A percentile compares a stretch with the other conserved stretches of the same genome.
Conservation (phyloP, 2,888 invertebrate genomes). For the Chrysina gloriosa region DNA sequence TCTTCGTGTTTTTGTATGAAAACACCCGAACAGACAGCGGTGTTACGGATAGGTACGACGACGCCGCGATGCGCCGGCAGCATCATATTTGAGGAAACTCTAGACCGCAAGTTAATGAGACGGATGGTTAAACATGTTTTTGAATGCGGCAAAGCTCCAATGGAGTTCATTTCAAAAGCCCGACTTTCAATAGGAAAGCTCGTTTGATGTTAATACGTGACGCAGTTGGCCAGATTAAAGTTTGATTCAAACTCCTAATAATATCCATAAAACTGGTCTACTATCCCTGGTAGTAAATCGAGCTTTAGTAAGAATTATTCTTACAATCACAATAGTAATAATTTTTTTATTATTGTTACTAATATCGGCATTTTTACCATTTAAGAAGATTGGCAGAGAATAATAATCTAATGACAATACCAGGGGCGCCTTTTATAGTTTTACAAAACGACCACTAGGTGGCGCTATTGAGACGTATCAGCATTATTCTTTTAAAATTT, state of each 20-base stretch:
- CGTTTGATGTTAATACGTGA: conserved; percentile 65
- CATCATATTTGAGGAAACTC: conserved; percentile 59
- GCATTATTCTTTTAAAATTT: no score
- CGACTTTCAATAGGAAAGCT: conserved; percentile 59
- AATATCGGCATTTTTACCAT: no score
- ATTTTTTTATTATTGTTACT: no score
- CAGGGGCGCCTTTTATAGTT: no score
- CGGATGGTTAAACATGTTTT: conserved; percentile 59
- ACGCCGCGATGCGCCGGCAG: conserved; percentile 43
- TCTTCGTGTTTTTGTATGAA: neutral
- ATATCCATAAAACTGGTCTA: conserved; percentile 55
- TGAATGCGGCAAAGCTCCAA: conserved; percentile 59
- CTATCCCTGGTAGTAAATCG: conserved; percentile 50
- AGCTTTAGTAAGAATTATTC: no score
- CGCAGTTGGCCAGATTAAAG: conserved; percentile 55
- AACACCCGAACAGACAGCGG: no score
- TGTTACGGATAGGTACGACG: neutral
- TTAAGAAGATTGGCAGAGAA: no score
- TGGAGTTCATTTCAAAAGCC: conserved; percentile 59
- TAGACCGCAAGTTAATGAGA: conserved; percentile 58
- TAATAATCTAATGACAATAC: no score
- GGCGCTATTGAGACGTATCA: no score
- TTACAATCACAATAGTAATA: no score
- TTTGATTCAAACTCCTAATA: conserved; percentile 51
- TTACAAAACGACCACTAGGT: no score